A percentile compares a stretch with the other conserved stretches of the same genome.
These are phyloP conservation scores for Cosmorhoe ocellata DNA, from an alignment of 2,888 invertebrate genomes.

Conservation along the genomic window DNA sequence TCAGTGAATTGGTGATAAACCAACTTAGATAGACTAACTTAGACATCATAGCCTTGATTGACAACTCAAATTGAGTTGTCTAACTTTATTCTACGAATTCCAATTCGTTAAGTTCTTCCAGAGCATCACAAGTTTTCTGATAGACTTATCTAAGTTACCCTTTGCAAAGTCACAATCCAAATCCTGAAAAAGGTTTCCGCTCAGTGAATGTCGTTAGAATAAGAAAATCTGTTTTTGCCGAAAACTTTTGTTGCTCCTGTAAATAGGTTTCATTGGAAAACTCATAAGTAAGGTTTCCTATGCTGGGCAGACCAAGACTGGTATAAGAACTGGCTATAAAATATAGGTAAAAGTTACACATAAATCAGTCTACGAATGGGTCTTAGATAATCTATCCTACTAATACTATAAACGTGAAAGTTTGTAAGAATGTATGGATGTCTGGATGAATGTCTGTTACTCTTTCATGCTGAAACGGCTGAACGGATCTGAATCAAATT, in stretches of 20 bases:
- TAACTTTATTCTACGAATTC: conserved; percentile 19
- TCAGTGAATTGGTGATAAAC: conserved; percentile 2
- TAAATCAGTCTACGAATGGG: no score
- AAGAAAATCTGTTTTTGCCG: conserved; percentile 25
- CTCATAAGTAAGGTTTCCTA: neutral
- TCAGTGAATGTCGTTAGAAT: conserved; percentile 22
- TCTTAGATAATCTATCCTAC: no score
- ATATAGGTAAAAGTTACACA: no score
- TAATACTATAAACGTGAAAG: no score
- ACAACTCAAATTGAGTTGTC: conserved; percentile 10
- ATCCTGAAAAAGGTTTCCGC: conserved; percentile 45
- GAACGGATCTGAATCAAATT: no score
- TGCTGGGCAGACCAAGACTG: no score
- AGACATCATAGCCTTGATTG: conserved; percentile 18
- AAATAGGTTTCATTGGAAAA: conserved; percentile 15
- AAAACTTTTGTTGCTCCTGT: conserved; percentile 17
- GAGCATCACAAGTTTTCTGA: conserved; percentile 40
- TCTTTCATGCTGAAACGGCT: no score
- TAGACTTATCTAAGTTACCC: conserved; percentile 38
- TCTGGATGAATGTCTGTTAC: no score
- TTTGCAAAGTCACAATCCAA: conserved; percentile 39
- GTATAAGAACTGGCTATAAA: no score
- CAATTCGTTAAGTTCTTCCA: conserved; percentile 21
- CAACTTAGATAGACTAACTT: no score
- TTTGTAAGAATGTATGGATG: no score